phyloP scores from a whole-genome alignment of 1,140 invertebrate species.

The Penaeus indicus region DNA sequence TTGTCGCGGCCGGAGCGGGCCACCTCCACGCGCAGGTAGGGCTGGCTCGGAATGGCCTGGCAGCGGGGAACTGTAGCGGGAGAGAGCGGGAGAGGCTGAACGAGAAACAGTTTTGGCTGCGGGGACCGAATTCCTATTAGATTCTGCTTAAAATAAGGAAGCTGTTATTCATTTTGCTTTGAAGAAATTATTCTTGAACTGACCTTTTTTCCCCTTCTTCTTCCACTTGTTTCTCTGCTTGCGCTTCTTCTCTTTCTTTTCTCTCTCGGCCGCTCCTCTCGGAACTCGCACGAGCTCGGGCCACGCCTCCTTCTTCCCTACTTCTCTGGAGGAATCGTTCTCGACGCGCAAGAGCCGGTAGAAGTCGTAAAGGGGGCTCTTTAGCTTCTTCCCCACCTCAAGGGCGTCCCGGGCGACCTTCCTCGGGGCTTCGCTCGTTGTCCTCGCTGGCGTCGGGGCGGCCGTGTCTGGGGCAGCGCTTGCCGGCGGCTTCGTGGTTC shows the following conservation, averaged over 20 bases:
- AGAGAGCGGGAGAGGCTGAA: conserved; percentile 35
- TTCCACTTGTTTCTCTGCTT: conserved; percentile 58
- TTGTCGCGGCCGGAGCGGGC: conserved; percentile 72
- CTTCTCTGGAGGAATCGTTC: conserved; percentile 32
- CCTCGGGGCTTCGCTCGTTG: conserved; percentile 18
- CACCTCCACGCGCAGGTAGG: conserved; percentile 78
- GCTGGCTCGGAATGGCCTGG: conserved; percentile 75
- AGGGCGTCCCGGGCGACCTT: background rate
- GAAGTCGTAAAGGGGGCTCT: conserved; percentile 49
- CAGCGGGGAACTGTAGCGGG: conserved; percentile 71
- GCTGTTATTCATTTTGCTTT: too few species aligned
- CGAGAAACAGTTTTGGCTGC: conserved; percentile 65
- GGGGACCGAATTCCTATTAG: background rate
- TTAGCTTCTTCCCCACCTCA: conserved; percentile 43
- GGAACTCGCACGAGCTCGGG: conserved; percentile 44
- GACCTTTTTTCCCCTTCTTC: conserved; percentile 65
- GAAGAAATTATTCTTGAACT: background rate
- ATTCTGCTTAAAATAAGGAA: background rate
- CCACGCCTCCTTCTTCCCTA: background rate
- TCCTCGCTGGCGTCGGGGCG: background rate
- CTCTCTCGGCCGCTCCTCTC: conserved; percentile 38
- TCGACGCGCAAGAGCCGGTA: conserved; percentile 58
- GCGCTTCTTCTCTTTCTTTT: conserved; percentile 36
- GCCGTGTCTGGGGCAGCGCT: too few species aligned
- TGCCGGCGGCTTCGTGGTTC: background rate